Percentiles rank a stretch among this genome's conserved stretches.
Conservation (phyloP, 2,113 vertebrate species). For the Pluvialis apricaria region DNA sequence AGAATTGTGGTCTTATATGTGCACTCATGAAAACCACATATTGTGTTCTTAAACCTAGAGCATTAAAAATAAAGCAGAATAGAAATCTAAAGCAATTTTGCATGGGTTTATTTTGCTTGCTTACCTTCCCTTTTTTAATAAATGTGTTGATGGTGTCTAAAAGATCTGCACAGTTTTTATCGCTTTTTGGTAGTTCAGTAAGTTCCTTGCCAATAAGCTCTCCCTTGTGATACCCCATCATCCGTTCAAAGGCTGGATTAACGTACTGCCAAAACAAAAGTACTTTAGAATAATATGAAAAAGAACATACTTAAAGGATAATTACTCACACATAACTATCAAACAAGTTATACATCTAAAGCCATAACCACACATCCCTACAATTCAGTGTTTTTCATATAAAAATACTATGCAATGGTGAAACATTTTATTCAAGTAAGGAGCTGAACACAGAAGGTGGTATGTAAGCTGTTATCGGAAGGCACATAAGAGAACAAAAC, state of each 20-base stretch:
- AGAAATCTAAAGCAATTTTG: not conserved
- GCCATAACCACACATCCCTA: not conserved
- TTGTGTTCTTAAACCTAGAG: not conserved
- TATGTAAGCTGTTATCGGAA: not conserved
- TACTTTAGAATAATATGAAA: not conserved
- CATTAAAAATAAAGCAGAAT: not conserved
- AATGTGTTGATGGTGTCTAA: conserved; percentile 91
- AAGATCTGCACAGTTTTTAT: conserved; percentile 88
- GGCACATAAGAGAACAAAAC: not conserved
- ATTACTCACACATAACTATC: not conserved
- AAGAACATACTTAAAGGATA: not conserved
- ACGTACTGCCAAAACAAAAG: conserved; percentile 82
- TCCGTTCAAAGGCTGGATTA: conserved; percentile 91
- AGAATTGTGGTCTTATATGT: not conserved
- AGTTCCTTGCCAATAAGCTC: conserved; percentile 94
- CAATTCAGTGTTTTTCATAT: not conserved
- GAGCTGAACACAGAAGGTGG: not conserved
- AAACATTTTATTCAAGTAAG: not conserved
- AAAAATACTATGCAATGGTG: not conserved
- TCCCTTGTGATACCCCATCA: conserved; percentile 93
- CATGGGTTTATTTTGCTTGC: not conserved
- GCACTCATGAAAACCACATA: not conserved
- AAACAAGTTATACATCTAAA: not conserved
- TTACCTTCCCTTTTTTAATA: conserved; percentile 94
- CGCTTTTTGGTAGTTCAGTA: conserved; percentile 87